Percentiles rank a stretch among this genome's conserved stretches.
phyloP scores from a whole-genome alignment of 2,113 vertebrate species.

The Egretta garzetta region DNA sequence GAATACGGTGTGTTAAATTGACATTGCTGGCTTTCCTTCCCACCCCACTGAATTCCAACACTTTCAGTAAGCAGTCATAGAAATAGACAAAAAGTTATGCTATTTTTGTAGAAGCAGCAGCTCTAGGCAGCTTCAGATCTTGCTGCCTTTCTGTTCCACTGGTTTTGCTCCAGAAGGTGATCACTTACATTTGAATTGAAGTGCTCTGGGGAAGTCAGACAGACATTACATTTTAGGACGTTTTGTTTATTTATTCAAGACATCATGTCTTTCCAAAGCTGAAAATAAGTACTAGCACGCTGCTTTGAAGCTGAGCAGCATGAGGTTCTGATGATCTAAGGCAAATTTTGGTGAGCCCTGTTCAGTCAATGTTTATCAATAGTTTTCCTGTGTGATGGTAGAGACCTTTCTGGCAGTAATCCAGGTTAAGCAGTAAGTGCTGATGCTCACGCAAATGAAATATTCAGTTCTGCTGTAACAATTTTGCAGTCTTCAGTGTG shows the following conservation, averaged over 20 bases:
- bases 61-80: neutral
- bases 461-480: neutral
- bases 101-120: neutral
- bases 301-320: neutral
- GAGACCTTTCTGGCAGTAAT: neutral
- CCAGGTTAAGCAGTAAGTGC: neutral
- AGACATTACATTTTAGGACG: neutral
- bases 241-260: neutral
- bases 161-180: neutral
- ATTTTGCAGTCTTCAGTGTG: neutral
- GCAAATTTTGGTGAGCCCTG: neutral
- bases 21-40: neutral
- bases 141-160: neutral
- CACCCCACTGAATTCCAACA: neutral
- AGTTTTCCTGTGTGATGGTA: neutral
- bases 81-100: neutral
- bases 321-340: neutral
- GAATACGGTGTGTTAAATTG: neutral
- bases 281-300: neutral
- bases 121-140: fast-evolving
- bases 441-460: neutral
- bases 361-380: neutral
- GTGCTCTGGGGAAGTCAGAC: neutral
- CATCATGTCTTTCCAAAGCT: neutral
- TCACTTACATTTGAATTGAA: neutral